Evolutionary conservation across 2,797 vertebrate genomes (phyloP).

Genomic region (Oryzias sinensis): DNA sequence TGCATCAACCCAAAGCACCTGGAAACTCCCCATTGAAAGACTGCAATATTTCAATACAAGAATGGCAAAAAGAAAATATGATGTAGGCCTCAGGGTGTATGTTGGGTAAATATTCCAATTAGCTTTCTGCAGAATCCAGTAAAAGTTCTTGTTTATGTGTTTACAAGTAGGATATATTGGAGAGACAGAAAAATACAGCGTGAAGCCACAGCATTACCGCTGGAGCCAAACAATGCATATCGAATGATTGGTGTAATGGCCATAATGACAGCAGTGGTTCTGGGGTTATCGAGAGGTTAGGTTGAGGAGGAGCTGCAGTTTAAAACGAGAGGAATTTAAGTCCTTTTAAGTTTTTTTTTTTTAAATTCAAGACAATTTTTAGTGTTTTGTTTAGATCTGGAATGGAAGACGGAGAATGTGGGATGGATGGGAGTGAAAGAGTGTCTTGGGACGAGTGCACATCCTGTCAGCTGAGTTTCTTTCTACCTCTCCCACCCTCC

Average conservation of each 20-base stretch:
- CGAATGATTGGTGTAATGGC: constrained; percentile 48
- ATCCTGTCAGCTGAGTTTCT: constrained; percentile 69
- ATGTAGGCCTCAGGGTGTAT: constrained; percentile 23
- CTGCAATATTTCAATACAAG: constrained; percentile 12
- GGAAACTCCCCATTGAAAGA: constrained; percentile 47
- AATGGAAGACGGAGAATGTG: constrained; percentile 26
- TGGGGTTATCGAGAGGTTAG: constrained; percentile 56
- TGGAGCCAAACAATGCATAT: constrained; percentile 45
- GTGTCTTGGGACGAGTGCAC: constrained; percentile 52
- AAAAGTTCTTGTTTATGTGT: constrained; percentile 45
- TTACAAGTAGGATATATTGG: constrained; percentile 35
- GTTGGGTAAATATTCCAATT: constrained; percentile 28
- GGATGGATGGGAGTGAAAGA: constrained; percentile 42
- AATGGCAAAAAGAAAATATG: constrained; percentile 22
- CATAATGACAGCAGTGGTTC: constrained; percentile 46
- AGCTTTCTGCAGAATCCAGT: constrained; percentile 47
- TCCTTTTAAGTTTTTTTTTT: too few species aligned
- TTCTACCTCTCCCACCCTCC: constrained; percentile 24
- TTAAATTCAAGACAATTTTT: constrained; percentile 33
- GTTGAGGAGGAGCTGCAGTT: constrained; percentile 35
- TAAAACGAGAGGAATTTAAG: constrained; percentile 33
- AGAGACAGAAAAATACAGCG: constrained; percentile 20
- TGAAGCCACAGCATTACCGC: constrained; percentile 47
- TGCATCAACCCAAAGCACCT: constrained; percentile 22
- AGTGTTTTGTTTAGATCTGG: constrained; percentile 4